phyloP scores from a whole-genome alignment of 2,113 vertebrate species.

The Dasyprocta punctata region DNA sequence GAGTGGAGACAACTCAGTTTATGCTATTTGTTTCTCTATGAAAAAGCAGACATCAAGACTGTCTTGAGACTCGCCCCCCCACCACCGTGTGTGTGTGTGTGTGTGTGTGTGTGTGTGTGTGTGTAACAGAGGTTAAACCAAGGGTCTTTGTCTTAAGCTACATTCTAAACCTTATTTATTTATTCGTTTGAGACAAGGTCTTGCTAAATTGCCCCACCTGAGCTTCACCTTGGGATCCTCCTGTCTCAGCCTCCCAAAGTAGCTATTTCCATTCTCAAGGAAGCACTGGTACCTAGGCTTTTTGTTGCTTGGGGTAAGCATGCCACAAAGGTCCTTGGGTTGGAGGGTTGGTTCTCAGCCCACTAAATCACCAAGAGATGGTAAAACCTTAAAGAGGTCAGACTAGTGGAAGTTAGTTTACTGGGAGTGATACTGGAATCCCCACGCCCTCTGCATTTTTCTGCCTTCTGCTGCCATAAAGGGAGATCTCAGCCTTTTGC shows the following conservation, averaged over 20 bases:
- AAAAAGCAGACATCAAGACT: background rate
- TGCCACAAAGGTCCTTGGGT: background rate
- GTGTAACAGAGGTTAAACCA: background rate
- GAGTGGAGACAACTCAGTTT: background rate
- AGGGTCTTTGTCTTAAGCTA: background rate
- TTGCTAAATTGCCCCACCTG: background rate
- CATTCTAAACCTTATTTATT: background rate
- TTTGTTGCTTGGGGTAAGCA: background rate
- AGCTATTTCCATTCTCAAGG: background rate
- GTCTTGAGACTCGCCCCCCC: too few species aligned
- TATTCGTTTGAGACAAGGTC: background rate
- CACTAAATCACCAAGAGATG: too few species aligned
- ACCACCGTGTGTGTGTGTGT: background rate
- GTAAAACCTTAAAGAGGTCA: background rate
- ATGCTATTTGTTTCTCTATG: background rate
- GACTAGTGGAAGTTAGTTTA: background rate
- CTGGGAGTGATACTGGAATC: fast-evolving
- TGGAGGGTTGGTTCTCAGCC: background rate
- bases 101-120: background rate
- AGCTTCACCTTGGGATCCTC: background rate
- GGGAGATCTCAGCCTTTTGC: background rate
- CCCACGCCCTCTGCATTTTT: background rate
- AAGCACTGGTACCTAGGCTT: background rate
- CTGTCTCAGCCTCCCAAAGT: background rate
- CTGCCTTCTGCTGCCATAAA: background rate